Evolutionary conservation across 2,888 invertebrate species (phyloP).

Genomic region (Branchellion lobata): DNA sequence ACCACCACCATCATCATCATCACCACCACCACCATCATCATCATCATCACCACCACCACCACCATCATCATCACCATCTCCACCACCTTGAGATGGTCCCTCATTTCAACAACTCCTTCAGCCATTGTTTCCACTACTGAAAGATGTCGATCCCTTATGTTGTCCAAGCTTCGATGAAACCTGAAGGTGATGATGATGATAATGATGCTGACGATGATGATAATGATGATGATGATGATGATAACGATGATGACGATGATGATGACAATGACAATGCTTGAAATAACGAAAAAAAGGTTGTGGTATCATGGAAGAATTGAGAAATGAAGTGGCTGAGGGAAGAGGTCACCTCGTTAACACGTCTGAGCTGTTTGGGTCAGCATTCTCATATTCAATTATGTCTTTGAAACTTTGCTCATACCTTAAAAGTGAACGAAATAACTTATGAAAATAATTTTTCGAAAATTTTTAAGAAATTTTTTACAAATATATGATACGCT

Average conservation of each 20-base stretch:
- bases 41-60: too few species aligned
- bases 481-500: too few species aligned
- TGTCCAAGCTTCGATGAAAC: constrained; percentile 84
- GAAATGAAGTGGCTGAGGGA: too few species aligned
- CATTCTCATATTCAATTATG: constrained; percentile 87
- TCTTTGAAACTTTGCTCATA: constrained; percentile 92
- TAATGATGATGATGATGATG: too few species aligned
- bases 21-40: too few species aligned
- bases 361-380: constrained; percentile 67
- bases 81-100: constrained; percentile 70
- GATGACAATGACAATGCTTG: constrained; percentile 13
- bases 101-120: constrained; percentile 87
- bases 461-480: background rate
- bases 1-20: too few species aligned
- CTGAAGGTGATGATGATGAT: constrained; percentile 63
- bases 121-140: constrained; percentile 99
- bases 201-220: too few species aligned
- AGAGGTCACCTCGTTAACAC: constrained; percentile 28
- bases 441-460: constrained; percentile 1
- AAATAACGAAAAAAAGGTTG: too few species aligned
- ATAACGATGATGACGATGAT: background rate
- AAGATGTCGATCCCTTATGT: constrained; percentile 89
- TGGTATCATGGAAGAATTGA: too few species aligned
- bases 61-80: background rate
- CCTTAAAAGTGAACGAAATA: constrained; percentile 54